These are phyloP conservation scores for Microcebus ravelobensis DNA, from an alignment of 2,113 vertebrate species.

Conservation along the genomic window DNA sequence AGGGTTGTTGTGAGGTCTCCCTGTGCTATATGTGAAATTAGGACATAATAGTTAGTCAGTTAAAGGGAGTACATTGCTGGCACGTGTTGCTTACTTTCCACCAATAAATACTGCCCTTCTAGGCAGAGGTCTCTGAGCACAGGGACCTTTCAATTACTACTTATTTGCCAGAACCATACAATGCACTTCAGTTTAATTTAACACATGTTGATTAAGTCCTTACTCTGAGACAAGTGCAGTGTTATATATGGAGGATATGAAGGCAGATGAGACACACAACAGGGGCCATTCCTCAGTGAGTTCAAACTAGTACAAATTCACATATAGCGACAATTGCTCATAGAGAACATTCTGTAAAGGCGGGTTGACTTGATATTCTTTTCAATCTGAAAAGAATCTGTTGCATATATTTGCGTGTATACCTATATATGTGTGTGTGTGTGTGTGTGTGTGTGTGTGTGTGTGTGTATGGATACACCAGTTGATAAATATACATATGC, in stretches of 20 bases:
- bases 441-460: too few relatives aligned
- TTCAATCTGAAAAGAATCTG: slow-evolving; percentile 5
- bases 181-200: not conserved
- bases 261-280: not conserved
- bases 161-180: not conserved
- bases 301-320: not conserved
- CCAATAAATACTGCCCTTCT: not conserved
- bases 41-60: not conserved
- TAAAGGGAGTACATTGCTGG: not conserved
- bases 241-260: not conserved
- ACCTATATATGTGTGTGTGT: not conserved
- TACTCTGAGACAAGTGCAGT: not conserved
- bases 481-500: not conserved
- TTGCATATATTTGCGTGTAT: not conserved
- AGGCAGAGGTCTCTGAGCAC: not conserved
- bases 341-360: not conserved
- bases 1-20: not conserved
- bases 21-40: not conserved
- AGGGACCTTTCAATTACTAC: not conserved
- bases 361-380: not conserved
- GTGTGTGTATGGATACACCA: not conserved
- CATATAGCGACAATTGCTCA: not conserved
- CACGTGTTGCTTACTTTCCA: not conserved
- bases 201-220: not conserved
- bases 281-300: not conserved